Evolutionary conservation across 2,113 vertebrate species (phyloP), one percentile per base, ranked within the genome.

Genomic region (Cheirogaleus medius): DNA sequence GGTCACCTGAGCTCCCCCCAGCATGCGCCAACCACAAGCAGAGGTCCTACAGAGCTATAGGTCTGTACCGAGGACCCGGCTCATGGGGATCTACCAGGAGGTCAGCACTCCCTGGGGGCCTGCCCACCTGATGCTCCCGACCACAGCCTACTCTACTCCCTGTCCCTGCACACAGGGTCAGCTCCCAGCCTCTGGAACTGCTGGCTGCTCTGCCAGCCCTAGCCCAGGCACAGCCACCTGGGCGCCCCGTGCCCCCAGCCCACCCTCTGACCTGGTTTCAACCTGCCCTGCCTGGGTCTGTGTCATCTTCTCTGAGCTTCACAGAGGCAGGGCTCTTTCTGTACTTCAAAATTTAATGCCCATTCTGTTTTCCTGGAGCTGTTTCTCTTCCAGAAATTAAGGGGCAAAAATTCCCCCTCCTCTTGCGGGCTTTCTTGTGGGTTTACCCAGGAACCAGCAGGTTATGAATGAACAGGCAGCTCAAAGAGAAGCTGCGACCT

Each of bases 231-330:
- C 25, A 34, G 74, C 5, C 27, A 49, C 74, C 29, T 76, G 69
- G 44, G 14, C 4, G 6, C 32, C 18, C 47, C 15, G 14, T 6
- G 7, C 25, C 18, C 47, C 15, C 47, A 23, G 52, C 10, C n/a
- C 44, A 66, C 25, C 73, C n/a, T 58, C 71, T 12, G 1, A 39
- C 42, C 32, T 0, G 20, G 49, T 7, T 14, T 27, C 23, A n/a
- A 9, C 32, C 21, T 8, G 1, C 17, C 21, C 2, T 10, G 58
- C 29, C 34, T 52, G 56, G 18, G 6, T 6, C 6, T 13, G 0
- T 69, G 17, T 49, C 37, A 27, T 32, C 39, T 63, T 27, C 69
- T 58, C n/a, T 27, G 64, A 68, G 18, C 42, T 80, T 44, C 87
- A 25, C 5, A 8, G 74, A 82, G 42, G 21, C 49, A 7, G 21